phyloP scores from a whole-genome alignment of 2,797 vertebrate genomes.

The Iguana delicatissima region DNA sequence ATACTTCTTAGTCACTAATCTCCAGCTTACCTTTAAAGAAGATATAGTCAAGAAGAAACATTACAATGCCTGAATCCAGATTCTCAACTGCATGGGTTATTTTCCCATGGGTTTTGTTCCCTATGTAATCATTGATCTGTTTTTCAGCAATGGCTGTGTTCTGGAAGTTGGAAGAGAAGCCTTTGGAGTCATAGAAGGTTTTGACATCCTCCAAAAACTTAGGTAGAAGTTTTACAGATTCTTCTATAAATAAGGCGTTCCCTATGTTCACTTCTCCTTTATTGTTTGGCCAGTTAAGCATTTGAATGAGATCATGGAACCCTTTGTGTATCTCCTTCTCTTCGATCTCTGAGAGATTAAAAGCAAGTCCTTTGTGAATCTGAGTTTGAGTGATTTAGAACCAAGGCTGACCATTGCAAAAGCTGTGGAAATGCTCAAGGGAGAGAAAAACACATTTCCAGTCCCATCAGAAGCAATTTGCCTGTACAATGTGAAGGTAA shows the following conservation, averaged over 20 bases:
- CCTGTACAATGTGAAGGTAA: constrained; percentile 67
- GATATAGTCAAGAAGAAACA: constrained; percentile 89
- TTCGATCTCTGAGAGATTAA: constrained; percentile 72
- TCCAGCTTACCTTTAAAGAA: constrained; percentile 86
- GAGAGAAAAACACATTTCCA: constrained; percentile 88
- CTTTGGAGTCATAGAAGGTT: constrained; percentile 78
- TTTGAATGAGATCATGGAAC: constrained; percentile 77
- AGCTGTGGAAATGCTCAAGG: constrained; percentile 83
- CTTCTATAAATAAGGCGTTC: constrained; percentile 77
- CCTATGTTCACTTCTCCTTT: constrained; percentile 71
- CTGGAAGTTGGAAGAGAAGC: constrained; percentile 78
- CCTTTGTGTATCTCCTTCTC: constrained; percentile 78
- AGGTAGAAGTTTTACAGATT: constrained; percentile 66
- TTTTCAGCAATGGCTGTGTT: constrained; percentile 71
- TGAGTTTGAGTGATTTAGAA: constrained; percentile 82
- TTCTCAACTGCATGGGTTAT: constrained; percentile 82
- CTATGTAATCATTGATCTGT: constrained; percentile 85
- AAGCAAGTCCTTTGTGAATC: constrained; percentile 82
- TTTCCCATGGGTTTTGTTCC: constrained; percentile 83
- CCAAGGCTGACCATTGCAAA: constrained; percentile 85
- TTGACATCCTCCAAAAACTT: constrained; percentile 79
- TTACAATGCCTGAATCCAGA: constrained; percentile 70
- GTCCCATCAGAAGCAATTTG: constrained; percentile 51
- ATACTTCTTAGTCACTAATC: neutral
- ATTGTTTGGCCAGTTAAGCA: constrained; percentile 60